Evolutionary conservation across 2,888 invertebrate species (phyloP), one percentile per base, ranked within the genome.

Genomic region (Hipparchia semele): DNA sequence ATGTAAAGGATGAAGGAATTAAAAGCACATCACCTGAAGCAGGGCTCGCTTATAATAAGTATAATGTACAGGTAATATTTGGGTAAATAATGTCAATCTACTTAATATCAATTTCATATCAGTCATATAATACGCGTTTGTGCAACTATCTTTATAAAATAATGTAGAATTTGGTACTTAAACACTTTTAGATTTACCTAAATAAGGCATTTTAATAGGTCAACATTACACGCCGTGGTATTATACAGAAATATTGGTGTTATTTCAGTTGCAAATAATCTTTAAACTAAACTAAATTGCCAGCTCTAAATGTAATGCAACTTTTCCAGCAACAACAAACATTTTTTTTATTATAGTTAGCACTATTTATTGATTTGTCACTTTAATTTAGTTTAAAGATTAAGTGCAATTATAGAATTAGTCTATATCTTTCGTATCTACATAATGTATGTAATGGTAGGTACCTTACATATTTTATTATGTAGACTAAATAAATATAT

Each of bases 51-150:
- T 62, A 60, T 68, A 73, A 12, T 78, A n/a, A 4, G 23, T 51
- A 33, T 65, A 53, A 33, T 87, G 86, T 89, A 88, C 86, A 88
- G 84, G 82, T 84, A 82, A 84, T 84, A 82, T 80, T 84, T 88
- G 87, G 87, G 87, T 89, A 90, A 90, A 87, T 87, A 86, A 90
- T 87, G 91, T 92, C 91, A 92, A 91, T 92, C 88, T 86, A 86
- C 82, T 84, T 87, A 83, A 90, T 92, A 93, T 91, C 91, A 90
- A 91, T 91, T 91, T 91, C 92, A 93, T 93, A 93, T 92, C 92
- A 91, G 82, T 84, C 83, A 76, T 84, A 78, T 84, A 86, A 81
- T 83, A 83, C 80, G 83, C 84, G 82, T 83, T 83, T 82, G 84
- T 82, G 82, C 84, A 83, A 79, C 81, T 82, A 83, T 83, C 83